These are phyloP conservation scores for Himantopus leucocephalus DNA, from an alignment of 2,113 vertebrate species.

Conservation along the genomic window DNA sequence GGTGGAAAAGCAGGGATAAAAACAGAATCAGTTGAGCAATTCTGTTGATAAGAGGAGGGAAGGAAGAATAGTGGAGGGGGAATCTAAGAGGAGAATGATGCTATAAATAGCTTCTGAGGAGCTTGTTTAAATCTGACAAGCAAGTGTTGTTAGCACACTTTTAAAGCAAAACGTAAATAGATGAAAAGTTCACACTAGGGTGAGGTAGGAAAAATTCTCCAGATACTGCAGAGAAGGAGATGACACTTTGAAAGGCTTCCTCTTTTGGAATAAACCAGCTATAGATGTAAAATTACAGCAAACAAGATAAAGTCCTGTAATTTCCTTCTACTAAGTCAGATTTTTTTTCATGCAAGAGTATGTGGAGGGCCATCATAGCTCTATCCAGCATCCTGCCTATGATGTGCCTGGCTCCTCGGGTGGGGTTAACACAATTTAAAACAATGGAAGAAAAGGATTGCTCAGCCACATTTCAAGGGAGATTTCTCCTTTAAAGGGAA, in stretches of 20 bases:
- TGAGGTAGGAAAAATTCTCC: not conserved
- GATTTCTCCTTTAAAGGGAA: not conserved
- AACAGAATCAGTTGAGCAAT: not conserved
- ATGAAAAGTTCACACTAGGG: not conserved
- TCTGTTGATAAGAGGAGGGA: not conserved
- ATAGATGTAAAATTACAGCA: not conserved
- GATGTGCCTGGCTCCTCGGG: not conserved
- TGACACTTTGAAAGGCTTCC: not conserved
- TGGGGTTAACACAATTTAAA: not conserved
- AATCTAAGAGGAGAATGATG: not conserved
- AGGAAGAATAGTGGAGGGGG: not conserved
- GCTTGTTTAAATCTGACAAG: not conserved
- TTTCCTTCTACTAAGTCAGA: not conserved
- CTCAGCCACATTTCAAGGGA: not conserved
- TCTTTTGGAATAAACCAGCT: not conserved
- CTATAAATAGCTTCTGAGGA: not conserved
- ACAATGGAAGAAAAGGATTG: not conserved
- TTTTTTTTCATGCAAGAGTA: not conserved
- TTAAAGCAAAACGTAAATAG: not conserved
- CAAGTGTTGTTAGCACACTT: not conserved
- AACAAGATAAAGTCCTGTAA: not conserved
- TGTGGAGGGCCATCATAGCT: not conserved
- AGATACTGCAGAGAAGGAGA: not conserved
- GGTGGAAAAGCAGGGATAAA: not conserved
- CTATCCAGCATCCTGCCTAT: not conserved